These are phyloP conservation scores for Subacronicta megacephala DNA, from an alignment of 2,888 invertebrate species.

Conservation along the genomic window DNA sequence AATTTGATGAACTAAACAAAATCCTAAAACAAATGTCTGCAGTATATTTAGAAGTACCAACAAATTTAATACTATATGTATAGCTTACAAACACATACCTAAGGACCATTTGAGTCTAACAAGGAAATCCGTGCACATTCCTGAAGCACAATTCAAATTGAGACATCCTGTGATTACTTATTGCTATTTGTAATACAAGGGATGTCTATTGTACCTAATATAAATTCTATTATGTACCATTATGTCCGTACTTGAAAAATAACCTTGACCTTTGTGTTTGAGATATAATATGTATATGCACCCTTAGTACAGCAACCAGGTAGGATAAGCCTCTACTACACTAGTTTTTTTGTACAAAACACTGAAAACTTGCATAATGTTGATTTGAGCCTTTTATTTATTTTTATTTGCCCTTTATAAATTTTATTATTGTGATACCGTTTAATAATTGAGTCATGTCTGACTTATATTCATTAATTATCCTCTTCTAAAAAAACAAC, in stretches of 20 bases:
- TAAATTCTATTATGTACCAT: not conserved
- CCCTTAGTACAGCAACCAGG: no score
- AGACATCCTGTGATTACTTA: slow-evolving; percentile 59
- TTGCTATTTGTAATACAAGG: slow-evolving; percentile 20
- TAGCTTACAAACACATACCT: slow-evolving; percentile 1
- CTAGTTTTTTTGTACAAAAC: no score
- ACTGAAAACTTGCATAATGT: no score
- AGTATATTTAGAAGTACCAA: no score
- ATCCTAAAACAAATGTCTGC: not conserved
- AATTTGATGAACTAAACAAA: no score
- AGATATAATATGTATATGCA: no score
- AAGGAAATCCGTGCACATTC: slow-evolving; percentile 50
- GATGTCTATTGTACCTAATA: slow-evolving; percentile 9
- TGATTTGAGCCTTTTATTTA: no score
- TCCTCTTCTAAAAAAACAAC: not conserved
- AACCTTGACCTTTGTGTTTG: not conserved
- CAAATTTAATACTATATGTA: no score
- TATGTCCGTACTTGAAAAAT: not conserved
- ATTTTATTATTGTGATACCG: not conserved
- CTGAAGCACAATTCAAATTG: slow-evolving; percentile 56
- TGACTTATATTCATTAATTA: not conserved
- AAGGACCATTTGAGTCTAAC: slow-evolving; percentile 23
- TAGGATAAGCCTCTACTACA: no score
- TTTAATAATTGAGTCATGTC: not conserved
- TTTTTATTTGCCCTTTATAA: not conserved